Percentiles rank a stretch among this genome's conserved stretches.
Conservation (phyloP, 2,797 vertebrate species). For the Allobates femoralis region DNA sequence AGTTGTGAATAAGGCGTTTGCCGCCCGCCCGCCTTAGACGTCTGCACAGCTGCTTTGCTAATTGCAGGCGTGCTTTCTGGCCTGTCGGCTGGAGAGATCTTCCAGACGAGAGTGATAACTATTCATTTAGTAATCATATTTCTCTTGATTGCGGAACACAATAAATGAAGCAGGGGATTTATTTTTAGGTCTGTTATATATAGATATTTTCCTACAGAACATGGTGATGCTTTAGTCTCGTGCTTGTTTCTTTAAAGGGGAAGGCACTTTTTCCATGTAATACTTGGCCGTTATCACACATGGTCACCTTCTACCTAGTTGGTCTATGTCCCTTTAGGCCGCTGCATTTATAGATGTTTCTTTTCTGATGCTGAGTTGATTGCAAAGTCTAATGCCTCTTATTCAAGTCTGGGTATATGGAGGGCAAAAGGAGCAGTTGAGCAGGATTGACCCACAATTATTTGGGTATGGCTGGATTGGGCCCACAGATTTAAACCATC, state of each 20-base stretch:
- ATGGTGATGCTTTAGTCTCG: not conserved
- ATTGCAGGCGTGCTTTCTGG: conserved; percentile 8
- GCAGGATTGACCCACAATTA: not conserved
- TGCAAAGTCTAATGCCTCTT: not conserved
- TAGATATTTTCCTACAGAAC: conserved; percentile 26
- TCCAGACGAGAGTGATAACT: conserved; percentile 25
- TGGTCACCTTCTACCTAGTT: not conserved
- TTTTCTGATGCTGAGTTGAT: not conserved
- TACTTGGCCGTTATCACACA: not conserved
- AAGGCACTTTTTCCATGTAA: not conserved
- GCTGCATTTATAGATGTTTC: not conserved
- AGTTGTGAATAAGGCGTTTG: not conserved
- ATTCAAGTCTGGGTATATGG: not conserved
- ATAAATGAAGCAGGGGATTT: conserved; percentile 1
- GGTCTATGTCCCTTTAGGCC: not conserved
- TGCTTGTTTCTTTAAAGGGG: not conserved
- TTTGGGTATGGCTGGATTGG: not conserved
- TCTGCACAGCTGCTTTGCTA: conserved; percentile 5
- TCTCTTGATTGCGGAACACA: conserved; percentile 35
- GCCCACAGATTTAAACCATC: not conserved
- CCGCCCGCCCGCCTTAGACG: not conserved
- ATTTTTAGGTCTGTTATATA: conserved; percentile 30
- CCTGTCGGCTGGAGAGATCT: conserved; percentile 1
- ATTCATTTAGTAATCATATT: conserved; percentile 33
- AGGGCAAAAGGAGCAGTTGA: not conserved